A percentile compares a stretch with the other conserved stretches of the same genome.
Conservation (phyloP, 2,113 vertebrate genomes). For the Xenotilapia caudafasciata region DNA sequence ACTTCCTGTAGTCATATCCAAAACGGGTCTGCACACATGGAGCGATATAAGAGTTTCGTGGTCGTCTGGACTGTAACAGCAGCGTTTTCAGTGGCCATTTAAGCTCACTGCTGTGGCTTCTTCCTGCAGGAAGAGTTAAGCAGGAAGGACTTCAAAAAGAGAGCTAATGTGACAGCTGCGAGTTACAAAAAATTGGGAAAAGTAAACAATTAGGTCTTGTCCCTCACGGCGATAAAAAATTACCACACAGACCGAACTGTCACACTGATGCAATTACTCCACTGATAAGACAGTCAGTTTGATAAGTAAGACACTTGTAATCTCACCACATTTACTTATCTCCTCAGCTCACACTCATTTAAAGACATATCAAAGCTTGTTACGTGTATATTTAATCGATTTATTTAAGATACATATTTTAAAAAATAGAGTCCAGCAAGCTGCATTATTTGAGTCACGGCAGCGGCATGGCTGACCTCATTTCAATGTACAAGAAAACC, state of each 20-base stretch:
- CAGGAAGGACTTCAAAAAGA: background rate
- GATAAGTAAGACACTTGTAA: background rate
- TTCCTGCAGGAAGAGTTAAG: background rate
- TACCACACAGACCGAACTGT: background rate
- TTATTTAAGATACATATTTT: background rate
- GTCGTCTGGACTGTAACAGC: background rate
- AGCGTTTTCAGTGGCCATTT: background rate
- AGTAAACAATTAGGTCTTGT: background rate
- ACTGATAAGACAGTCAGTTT: background rate
- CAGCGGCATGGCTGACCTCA: slow-evolving; percentile 2
- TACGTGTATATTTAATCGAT: background rate
- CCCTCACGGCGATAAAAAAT: background rate
- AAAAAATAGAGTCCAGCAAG: background rate
- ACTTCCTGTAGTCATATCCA: background rate
- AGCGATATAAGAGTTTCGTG: background rate
- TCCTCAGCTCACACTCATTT: background rate
- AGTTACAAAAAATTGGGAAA: background rate
- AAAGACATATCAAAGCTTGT: background rate
- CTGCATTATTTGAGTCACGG: background rate
- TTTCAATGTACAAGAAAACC: background rate
- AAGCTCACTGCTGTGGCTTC: background rate
- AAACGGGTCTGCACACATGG: background rate
- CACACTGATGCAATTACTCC: background rate
- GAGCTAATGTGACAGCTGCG: background rate
- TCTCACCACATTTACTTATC: background rate